Conservation (phyloP, 1,140 invertebrate genomes). For the Lethrus apterus region DNA sequence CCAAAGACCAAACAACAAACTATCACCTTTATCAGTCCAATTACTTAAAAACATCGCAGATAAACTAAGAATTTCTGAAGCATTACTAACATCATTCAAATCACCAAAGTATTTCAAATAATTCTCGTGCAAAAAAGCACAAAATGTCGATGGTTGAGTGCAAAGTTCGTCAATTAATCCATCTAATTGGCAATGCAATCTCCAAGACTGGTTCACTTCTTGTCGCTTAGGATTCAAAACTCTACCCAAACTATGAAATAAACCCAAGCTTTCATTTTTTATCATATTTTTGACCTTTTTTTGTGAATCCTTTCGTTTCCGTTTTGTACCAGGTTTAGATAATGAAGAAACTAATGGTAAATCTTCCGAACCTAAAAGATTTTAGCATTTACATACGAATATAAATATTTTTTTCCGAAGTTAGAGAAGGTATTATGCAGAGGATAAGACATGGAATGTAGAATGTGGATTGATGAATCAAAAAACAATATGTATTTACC, state of each 20-base stretch:
- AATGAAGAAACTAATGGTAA: not conserved
- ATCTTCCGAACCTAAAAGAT: not conserved
- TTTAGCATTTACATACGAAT: too few relatives aligned
- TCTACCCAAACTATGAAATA: constrained; percentile 66
- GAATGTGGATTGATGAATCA: too few relatives aligned
- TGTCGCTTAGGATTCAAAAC: constrained; percentile 69
- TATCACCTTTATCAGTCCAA: constrained; percentile 51
- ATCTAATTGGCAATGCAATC: constrained; percentile 54
- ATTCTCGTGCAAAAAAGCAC: constrained; percentile 65
- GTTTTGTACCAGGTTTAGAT: constrained; percentile 31
- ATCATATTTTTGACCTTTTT: constrained; percentile 47
- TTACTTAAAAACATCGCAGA: constrained; percentile 57
- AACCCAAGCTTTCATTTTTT: constrained; percentile 58
- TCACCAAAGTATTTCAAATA: constrained; percentile 61
- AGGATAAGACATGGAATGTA: too few relatives aligned
- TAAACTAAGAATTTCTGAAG: constrained; percentile 52
- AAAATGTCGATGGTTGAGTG: constrained; percentile 54
- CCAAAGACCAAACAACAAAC: constrained; percentile 47
- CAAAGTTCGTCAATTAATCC: constrained; percentile 56
- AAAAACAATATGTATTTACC: constrained; percentile 41
- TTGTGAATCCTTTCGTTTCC: constrained; percentile 23
- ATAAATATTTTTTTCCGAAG: too few relatives aligned
- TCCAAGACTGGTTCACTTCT: constrained; percentile 27
- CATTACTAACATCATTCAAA: constrained; percentile 48
- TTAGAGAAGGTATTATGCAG: too few relatives aligned